Conservation (phyloP, 2,797 vertebrate species). For the Hippopotamyrus pictus region DNA sequence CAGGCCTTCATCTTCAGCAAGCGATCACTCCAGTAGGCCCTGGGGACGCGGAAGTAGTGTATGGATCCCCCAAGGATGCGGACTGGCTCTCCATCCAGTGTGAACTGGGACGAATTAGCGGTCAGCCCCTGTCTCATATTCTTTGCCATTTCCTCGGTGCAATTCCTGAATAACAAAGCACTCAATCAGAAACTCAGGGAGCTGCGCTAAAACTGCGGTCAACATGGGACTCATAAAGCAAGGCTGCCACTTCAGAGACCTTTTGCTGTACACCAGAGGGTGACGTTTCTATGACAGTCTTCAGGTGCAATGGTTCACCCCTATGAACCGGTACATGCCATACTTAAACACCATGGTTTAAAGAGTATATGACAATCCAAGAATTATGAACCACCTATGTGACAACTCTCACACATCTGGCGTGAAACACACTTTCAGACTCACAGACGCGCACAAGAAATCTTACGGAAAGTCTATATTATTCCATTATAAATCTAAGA, state of each 20-base stretch:
- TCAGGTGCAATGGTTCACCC: background rate
- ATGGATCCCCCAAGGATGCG: constrained; percentile 79
- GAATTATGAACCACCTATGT: background rate
- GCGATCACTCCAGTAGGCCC: constrained; percentile 76
- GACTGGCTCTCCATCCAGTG: constrained; percentile 67
- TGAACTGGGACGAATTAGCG: constrained; percentile 62
- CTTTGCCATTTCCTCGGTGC: constrained; percentile 39
- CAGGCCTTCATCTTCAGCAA: constrained; percentile 84
- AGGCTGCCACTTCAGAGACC: background rate
- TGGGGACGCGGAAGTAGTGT: constrained; percentile 85
- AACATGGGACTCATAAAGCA: background rate
- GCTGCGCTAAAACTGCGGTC: background rate
- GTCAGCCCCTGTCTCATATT: constrained; percentile 60
- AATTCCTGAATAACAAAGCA: background rate
- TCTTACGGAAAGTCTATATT: background rate
- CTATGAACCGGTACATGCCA: background rate
- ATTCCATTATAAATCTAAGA: background rate
- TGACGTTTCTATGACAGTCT: background rate
- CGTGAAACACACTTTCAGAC: background rate
- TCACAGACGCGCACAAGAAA: background rate
- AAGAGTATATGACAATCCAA: background rate
- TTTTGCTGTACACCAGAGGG: background rate
- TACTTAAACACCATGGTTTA: background rate
- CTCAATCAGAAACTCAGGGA: background rate
- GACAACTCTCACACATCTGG: background rate